Evolutionary conservation across 2,113 vertebrate species (phyloP), one percentile per base, ranked within the genome.

Genomic region (Camelus dromedarius): DNA sequence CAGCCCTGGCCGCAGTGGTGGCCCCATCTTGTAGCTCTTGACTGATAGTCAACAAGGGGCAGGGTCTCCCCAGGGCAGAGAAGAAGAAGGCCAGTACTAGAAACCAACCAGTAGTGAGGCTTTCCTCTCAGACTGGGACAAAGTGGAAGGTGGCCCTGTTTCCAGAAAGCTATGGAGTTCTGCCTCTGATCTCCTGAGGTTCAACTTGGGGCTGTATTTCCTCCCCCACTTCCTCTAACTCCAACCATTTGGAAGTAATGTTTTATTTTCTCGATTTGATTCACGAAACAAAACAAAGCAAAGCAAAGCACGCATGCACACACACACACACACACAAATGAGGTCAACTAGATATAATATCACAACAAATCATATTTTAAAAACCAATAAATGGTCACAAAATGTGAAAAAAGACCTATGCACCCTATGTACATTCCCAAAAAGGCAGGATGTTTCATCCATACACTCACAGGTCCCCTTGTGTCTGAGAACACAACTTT

Each of bases 1-100:
- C 96, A 91, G 91, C 0, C 67, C 90, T 97, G 87, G 73, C 85
- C 93, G 90, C 66, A 85, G 90, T 86, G 35, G 54, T 66, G 81
- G 87, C 60, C 96, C 73, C 64, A 93, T 58, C 62, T 18, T 84
- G 22, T 30, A 67, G 42, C 46, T 83, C 83, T 42, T 20, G 22
- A 12, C 8, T 26, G 26, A 83, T 54, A 15, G 12, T 50, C 64
- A 90, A 22, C 30, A 35, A 77, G 70, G 32, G 60, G 9, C n/a
- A 52, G 22, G 13, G 54, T 76, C 16, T 76, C 15, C 26, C 24
- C 32, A 42, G 26, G 70, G 16, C 24, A 60, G 76, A 79, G 76
- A 92, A 67, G 56, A 73, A 67, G 50, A 64, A 89, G 14, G 16
- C 35, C 13, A 56, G 15, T 18, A n/a, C 73, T 75, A 76, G 60